phyloP scores from a whole-genome alignment of 2,888 invertebrate species.

The Caenorhabditis parvicauda region DNA sequence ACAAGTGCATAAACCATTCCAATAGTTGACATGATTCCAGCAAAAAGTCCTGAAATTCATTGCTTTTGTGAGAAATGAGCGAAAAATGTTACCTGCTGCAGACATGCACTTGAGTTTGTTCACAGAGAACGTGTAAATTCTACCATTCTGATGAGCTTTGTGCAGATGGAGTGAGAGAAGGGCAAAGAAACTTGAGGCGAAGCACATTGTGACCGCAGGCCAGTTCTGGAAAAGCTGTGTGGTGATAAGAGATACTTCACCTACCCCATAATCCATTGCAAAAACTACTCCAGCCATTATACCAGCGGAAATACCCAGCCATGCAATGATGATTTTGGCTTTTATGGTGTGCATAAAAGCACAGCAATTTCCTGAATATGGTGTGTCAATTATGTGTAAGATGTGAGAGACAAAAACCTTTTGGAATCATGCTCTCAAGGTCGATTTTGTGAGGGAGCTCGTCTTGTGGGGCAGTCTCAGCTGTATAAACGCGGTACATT shows the following conservation, averaged over 20 bases:
- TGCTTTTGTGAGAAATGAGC: background rate
- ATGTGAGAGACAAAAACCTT: background rate
- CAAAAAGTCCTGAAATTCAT: slow-evolving; percentile 26
- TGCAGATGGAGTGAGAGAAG: slow-evolving; percentile 50
- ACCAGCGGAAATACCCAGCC: slow-evolving; percentile 54
- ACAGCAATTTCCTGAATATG: slow-evolving; percentile 17
- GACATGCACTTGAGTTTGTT: slow-evolving; percentile 31
- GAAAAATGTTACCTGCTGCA: slow-evolving; percentile 34
- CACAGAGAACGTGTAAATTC: slow-evolving; percentile 47
- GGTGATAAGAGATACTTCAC: too few species aligned
- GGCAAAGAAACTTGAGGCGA: slow-evolving; percentile 50
- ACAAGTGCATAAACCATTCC: slow-evolving; percentile 52
- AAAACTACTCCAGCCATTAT: slow-evolving; percentile 53
- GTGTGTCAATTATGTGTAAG: background rate
- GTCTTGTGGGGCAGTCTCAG: background rate
- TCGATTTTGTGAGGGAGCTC: background rate
- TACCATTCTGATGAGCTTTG: slow-evolving; percentile 50
- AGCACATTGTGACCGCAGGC: slow-evolving; percentile 50
- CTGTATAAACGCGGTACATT: background rate
- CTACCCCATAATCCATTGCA: slow-evolving; percentile 47
- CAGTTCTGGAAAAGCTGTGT: slow-evolving; percentile 40
- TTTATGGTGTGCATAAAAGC: slow-evolving; percentile 35
- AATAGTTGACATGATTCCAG: slow-evolving; percentile 34
- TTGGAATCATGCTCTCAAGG: too few species aligned
- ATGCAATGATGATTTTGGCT: slow-evolving; percentile 42